Evolutionary conservation across 2,797 vertebrate species (phyloP), one percentile per base, ranked within the genome.

Genomic region (Varecia variegata): DNA sequence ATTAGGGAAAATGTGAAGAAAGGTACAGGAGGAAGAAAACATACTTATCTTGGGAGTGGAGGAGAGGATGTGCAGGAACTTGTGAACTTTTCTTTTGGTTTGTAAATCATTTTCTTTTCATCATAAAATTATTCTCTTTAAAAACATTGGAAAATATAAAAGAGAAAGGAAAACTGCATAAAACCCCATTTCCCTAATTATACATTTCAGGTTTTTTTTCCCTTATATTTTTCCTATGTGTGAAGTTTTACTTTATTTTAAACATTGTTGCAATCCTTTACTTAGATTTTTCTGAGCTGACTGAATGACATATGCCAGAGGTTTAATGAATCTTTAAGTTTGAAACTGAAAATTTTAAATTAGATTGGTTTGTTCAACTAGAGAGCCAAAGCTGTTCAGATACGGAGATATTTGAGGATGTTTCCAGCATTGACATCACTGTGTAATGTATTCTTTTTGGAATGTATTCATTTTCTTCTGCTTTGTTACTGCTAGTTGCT

Each of bases 241-340:
- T 92, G 35, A 89, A 30, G 27, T 94, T 87, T 94, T 76, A 74
- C 77, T 94, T 95, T 82, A n/a, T 82, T 96, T 76, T 84, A 32
- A 77, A 82, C 14, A 30, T 76, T 62, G 18, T 68, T 87, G 32
- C 65, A 30, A 65, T 92, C 35, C 58, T 74, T 88, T 90, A 56
- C 45, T 83, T 90, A 76, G 50, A 15, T 71, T 79, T 82, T 89
- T 95, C 90, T 93, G 73, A 90, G 38, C 35, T 62, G 45, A 56
- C 23, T 92, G 30, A 32, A 14, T 82, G 54, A 71, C 58, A 45
- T 52, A 15, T 70, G 38, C 60, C 56, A 35, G 27, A 20, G 74
- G 15, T 84, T 40, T 96, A 88, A 43, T 27, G 65, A 90, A 25
- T 56, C n/a, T 43, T 71, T 81, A 76, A 54, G 5, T 83, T 96